phyloP scores from a whole-genome alignment of 2,113 vertebrate species.

The Toxostoma redivivum region DNA sequence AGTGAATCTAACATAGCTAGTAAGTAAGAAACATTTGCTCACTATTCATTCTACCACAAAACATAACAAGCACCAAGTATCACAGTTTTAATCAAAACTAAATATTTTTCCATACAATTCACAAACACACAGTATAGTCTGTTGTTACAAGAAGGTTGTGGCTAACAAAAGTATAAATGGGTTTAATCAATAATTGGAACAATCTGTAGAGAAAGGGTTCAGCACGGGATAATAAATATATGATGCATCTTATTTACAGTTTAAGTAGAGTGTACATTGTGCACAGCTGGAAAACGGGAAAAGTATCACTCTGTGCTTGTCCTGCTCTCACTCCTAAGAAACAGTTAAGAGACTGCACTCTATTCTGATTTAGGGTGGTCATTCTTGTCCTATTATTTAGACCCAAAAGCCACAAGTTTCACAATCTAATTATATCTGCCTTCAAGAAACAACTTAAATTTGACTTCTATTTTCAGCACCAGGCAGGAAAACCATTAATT shows the following conservation, averaged over 20 bases:
- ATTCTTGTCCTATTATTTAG: slow-evolving; percentile 15
- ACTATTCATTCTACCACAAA: not conserved
- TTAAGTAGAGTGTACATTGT: not conserved
- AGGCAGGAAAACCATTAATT: slow-evolving; percentile 38
- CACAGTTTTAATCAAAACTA: not conserved
- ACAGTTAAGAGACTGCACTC: not conserved
- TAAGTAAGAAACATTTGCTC: not conserved
- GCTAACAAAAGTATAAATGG: not conserved
- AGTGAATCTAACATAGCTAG: not conserved
- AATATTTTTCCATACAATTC: not conserved
- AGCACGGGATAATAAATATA: not conserved
- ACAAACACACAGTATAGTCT: not conserved
- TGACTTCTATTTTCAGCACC: slow-evolving; percentile 38
- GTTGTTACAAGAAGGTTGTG: not conserved
- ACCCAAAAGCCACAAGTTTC: slow-evolving; percentile 25
- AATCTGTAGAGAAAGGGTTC: not conserved
- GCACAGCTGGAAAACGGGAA: not conserved
- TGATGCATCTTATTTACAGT: not conserved
- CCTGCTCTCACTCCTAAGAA: not conserved
- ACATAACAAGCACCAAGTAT: not conserved
- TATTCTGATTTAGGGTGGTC: not conserved
- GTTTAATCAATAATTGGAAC: not conserved
- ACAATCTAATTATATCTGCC: slow-evolving; percentile 36
- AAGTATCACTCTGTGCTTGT: not conserved
- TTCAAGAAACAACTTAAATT: slow-evolving; percentile 55